Percentiles rank a stretch among this genome's conserved stretches.
Evolutionary conservation across 2,113 vertebrate species (phyloP).

Genomic region (Oncorhynchus gorbuscha): DNA sequence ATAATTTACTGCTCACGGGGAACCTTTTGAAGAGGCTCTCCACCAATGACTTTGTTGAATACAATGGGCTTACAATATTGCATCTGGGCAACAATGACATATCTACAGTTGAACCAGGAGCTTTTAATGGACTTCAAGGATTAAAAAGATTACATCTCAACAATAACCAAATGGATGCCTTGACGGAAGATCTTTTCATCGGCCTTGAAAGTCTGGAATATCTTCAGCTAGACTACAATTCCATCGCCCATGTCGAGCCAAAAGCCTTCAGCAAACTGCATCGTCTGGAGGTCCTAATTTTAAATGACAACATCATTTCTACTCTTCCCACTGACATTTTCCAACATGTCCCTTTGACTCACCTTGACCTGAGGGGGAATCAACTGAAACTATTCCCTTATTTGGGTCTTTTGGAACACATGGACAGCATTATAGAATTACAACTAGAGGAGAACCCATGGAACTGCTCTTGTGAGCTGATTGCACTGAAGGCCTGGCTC

Average conservation of each 20-base stretch:
- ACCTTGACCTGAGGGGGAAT: conserved; percentile 94
- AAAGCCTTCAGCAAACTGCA: conserved; percentile 86
- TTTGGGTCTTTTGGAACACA: conserved; percentile 89
- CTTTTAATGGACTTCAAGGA: conserved; percentile 91
- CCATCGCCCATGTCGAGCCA: conserved; percentile 88
- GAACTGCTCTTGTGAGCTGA: conserved; percentile 97
- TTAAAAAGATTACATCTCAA: conserved; percentile 92
- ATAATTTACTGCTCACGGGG: conserved; percentile 93
- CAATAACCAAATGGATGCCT: conserved; percentile 92
- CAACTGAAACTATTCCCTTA: conserved; percentile 92
- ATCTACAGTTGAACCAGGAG: conserved; percentile 89
- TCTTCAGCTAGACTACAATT: conserved; percentile 97
- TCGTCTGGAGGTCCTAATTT: conserved; percentile 91
- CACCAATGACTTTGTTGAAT: conserved; percentile 88
- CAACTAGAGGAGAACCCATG: conserved; percentile 97
- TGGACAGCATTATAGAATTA: conserved; percentile 93
- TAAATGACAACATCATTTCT: conserved; percentile 96
- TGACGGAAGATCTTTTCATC: conserved; percentile 89
- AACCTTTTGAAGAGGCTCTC: conserved; percentile 89
- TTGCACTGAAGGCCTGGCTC: conserved; percentile 94
- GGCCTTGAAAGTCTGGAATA: conserved; percentile 96
- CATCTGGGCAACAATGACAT: conserved; percentile 95
- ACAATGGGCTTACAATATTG: conserved; percentile 89
- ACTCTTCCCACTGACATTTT: conserved; percentile 90
- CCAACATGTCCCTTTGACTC: conserved; percentile 92